Evolutionary conservation across 2,113 vertebrate genomes (phyloP).

Genomic region (Lepus americanus): DNA sequence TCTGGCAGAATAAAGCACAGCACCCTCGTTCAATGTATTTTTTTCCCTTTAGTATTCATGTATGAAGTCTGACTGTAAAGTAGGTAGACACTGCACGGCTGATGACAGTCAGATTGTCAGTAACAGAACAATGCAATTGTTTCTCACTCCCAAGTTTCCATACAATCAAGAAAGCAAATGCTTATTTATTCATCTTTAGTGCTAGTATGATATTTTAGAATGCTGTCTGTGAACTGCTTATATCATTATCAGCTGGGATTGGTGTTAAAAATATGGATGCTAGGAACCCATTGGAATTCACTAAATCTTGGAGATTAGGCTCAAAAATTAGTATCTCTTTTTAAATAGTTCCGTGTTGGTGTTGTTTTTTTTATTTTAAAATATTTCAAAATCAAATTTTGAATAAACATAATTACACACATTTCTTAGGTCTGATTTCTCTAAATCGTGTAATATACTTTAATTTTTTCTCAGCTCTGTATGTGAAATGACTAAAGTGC

Average conservation of each 20-base stretch:
- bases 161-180: not conserved
- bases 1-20: constrained; percentile 40
- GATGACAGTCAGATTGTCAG: not conserved
- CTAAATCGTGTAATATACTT: not conserved
- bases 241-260: not conserved
- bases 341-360: not conserved
- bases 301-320: not conserved
- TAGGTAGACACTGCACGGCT: not conserved
- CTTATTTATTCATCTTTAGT: not conserved
- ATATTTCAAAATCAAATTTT: not conserved
- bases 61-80: not conserved
- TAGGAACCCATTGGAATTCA: not conserved
- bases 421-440: not conserved
- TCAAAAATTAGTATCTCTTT: not conserved
- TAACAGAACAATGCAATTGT: not conserved
- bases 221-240: not conserved
- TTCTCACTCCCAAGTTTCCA: not conserved
- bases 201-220: not conserved
- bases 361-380: not conserved
- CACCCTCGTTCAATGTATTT: not conserved
- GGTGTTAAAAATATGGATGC: not conserved
- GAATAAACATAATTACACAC: not conserved
- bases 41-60: not conserved
- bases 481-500: not conserved
- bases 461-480: not conserved